These are phyloP conservation scores for Nycticorax nycticorax DNA, from an alignment of 2,113 vertebrate species.

Conservation along the genomic window DNA sequence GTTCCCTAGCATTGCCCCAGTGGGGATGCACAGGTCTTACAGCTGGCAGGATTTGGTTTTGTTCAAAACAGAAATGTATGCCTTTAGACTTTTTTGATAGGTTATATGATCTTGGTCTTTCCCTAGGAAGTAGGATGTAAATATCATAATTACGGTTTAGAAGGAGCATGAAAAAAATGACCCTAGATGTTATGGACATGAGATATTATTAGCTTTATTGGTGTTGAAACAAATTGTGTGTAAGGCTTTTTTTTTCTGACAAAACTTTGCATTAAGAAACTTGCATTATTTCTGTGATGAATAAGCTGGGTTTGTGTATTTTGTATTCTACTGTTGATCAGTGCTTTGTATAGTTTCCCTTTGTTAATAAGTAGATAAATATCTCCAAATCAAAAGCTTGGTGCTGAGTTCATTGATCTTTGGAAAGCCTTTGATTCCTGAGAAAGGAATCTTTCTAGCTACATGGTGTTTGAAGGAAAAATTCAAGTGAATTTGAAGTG, in stretches of 20 bases:
- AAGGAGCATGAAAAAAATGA: neutral
- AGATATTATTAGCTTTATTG: neutral
- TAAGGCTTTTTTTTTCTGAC: neutral
- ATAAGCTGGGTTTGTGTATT: neutral
- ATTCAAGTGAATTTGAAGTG: neutral
- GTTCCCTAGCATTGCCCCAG: neutral
- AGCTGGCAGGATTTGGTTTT: neutral
- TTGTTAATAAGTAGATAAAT: slow-evolving; percentile 27
- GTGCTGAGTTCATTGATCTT: slow-evolving; percentile 21
- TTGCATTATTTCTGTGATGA: neutral
- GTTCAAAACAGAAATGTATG: neutral
- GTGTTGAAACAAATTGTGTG: neutral
- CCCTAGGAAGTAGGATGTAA: neutral
- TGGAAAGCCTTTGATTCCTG: slow-evolving; percentile 32
- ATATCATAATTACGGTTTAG: neutral
- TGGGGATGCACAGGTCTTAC: neutral
- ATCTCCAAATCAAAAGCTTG: slow-evolving; percentile 17
- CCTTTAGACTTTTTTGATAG: neutral
- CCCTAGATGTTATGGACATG: neutral
- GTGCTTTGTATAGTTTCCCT: neutral
- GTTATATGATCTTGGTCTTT: neutral
- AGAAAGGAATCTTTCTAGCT: neutral
- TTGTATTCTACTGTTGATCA: neutral
- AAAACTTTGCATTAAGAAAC: neutral
- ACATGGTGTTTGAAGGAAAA: neutral